Conservation (phyloP, 2,797 vertebrate genomes). For the Antennarius maculatus region DNA sequence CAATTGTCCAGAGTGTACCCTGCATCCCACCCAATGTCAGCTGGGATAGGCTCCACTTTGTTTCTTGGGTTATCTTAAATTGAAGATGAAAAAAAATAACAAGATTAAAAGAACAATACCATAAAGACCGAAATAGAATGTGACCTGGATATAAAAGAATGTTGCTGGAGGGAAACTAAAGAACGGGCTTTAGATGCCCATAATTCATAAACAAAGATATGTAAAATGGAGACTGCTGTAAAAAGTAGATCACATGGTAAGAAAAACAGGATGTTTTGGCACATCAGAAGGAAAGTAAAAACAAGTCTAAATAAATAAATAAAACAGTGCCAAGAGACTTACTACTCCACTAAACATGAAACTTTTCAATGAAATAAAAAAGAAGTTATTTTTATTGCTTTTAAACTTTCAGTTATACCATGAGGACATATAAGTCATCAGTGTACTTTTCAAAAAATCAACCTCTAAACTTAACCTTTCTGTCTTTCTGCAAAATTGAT, state of each 20-base stretch:
- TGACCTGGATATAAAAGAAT: background rate
- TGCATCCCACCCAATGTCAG: too few relatives aligned
- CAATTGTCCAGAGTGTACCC: too few relatives aligned
- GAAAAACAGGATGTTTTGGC: background rate
- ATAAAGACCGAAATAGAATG: background rate
- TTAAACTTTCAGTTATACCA: background rate
- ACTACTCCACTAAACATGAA: background rate
- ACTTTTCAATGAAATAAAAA: conserved; percentile 1
- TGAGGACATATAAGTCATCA: background rate
- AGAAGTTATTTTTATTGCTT: background rate
- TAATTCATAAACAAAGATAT: background rate
- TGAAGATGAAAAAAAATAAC: too few relatives aligned
- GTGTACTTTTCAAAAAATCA: background rate
- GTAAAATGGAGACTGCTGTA: background rate
- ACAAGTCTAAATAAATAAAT: too few relatives aligned
- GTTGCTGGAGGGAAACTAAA: background rate
- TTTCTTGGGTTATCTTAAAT: too few relatives aligned
- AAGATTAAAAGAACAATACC: background rate
- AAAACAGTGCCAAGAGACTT: background rate
- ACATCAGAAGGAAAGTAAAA: background rate
- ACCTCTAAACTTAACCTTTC: too few relatives aligned
- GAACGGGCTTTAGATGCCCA: background rate
- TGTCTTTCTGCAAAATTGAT: background rate
- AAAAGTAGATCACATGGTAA: background rate
- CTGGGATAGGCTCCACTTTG: background rate